Evolutionary conservation across 2,888 invertebrate species (phyloP).

Genomic region (Pterobdella sp.): DNA sequence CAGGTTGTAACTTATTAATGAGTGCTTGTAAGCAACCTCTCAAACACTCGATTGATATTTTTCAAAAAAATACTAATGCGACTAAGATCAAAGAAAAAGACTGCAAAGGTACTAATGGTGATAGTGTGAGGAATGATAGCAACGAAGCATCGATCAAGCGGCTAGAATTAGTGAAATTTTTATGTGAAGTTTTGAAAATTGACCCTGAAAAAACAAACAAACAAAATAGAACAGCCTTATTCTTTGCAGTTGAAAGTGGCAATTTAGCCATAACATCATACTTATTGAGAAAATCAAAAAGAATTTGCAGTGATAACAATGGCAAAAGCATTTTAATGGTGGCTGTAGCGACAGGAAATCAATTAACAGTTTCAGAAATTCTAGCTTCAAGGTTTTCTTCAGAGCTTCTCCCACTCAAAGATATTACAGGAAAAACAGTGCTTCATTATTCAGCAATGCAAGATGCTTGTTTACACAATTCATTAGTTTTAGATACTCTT

Average conservation of each 20-base stretch:
- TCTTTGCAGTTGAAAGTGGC: conserved; percentile 37
- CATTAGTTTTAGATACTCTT: conserved; percentile 29
- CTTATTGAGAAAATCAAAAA: conserved; percentile 31
- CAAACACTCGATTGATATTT: not conserved
- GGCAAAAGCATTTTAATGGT: conserved; percentile 34
- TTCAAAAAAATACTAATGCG: not conserved
- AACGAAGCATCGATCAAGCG: not conserved
- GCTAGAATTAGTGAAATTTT: conserved; percentile 34
- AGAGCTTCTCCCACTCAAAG: conserved; percentile 29
- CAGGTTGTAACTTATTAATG: conserved; percentile 36
- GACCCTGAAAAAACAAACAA: conserved; percentile 32
- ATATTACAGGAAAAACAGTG: conserved; percentile 34
- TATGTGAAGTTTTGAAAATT: conserved; percentile 35
- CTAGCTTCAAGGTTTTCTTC: conserved; percentile 33
- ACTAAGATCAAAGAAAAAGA: not conserved
- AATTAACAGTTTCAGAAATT: conserved; percentile 32
- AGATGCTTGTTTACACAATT: conserved; percentile 27
- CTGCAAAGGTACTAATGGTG: not conserved
- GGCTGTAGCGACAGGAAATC: conserved; percentile 34
- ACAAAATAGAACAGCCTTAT: conserved; percentile 33
- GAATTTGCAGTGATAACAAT: conserved; percentile 31
- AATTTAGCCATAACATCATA: conserved; percentile 32
- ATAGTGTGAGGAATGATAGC: not conserved
- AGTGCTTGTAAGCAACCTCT: conserved; percentile 32
- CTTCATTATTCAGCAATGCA: conserved; percentile 37